phyloP scores from a whole-genome alignment of 2,888 invertebrate genomes.

The Deilephila porcellus region DNA sequence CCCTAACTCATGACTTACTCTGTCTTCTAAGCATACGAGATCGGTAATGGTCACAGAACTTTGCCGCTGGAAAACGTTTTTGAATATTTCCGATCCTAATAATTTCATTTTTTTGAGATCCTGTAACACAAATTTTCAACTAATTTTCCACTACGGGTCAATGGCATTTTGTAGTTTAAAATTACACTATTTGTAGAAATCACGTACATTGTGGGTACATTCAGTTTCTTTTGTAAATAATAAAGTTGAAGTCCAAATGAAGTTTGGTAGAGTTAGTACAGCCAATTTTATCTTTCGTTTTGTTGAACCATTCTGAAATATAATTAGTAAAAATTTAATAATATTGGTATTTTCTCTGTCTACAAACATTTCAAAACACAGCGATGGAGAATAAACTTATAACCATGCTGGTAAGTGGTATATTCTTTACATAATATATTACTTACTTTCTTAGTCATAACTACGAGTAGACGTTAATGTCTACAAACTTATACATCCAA shows the following conservation, averaged over 20 bases:
- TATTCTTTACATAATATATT: too few species aligned
- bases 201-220: conserved; percentile 4
- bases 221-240: conserved; percentile 5
- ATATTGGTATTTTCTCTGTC: too few species aligned
- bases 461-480: too few species aligned
- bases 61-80: conserved; percentile 38
- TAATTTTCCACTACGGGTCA: too few species aligned
- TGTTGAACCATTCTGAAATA: background rate
- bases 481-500: conserved; percentile 21
- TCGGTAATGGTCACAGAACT: conserved; percentile 51
- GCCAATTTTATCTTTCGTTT: conserved; percentile 5
- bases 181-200: background rate
- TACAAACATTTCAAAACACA: too few species aligned
- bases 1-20: conserved; percentile 39
- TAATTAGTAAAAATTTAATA: too few species aligned
- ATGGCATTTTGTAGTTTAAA: too few species aligned
- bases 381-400: too few species aligned
- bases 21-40: conserved; percentile 55
- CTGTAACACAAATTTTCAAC: conserved; percentile 39
- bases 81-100: conserved; percentile 44
- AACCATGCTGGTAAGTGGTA: too few species aligned
- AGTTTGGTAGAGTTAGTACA: conserved; percentile 7
- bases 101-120: conserved; percentile 49
- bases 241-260: background rate
- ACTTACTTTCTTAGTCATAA: too few species aligned